Evolutionary conservation across 2,113 vertebrate genomes (phyloP).

Genomic region (Helogale parvula): DNA sequence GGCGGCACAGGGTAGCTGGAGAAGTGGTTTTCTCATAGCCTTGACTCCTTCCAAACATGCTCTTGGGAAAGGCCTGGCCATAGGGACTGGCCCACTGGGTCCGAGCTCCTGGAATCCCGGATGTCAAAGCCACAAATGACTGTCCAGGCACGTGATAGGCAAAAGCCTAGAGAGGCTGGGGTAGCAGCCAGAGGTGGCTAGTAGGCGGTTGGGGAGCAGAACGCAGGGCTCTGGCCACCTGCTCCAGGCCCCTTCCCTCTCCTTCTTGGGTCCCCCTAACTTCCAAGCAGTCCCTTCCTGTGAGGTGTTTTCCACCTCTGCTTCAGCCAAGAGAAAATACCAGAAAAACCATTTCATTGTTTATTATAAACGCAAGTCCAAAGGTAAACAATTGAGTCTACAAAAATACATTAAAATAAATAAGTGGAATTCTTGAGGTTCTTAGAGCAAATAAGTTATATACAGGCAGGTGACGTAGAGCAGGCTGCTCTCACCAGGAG

Average conservation of each 20-base stretch:
- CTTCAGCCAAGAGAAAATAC: background rate
- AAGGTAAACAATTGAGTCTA: slow-evolving; percentile 63
- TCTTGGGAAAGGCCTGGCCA: background rate
- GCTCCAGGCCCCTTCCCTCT: background rate
- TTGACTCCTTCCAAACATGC: background rate
- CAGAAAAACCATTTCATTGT: background rate
- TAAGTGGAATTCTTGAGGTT: slow-evolving; percentile 54
- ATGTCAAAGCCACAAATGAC: background rate
- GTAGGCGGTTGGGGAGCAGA: accelerated
- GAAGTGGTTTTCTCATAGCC: background rate
- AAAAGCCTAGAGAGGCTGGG: background rate
- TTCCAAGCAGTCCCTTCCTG: background rate
- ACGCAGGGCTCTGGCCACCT: background rate
- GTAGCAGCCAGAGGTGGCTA: background rate
- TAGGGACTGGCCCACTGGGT: background rate
- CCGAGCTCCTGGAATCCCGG: background rate
- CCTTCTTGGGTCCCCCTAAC: background rate
- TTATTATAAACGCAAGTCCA: slow-evolving; percentile 74
- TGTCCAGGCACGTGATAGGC: background rate
- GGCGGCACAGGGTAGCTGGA: background rate
- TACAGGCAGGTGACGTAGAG: slow-evolving; percentile 49
- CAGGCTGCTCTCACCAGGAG: background rate
- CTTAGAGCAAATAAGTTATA: slow-evolving; percentile 74
- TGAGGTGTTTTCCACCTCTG: background rate
- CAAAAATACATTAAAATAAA: slow-evolving; percentile 81